Evolutionary conservation across 2,113 vertebrate species (phyloP), one percentile per base, ranked within the genome.

Genomic region (Lycocorax pyrrhopterus): DNA sequence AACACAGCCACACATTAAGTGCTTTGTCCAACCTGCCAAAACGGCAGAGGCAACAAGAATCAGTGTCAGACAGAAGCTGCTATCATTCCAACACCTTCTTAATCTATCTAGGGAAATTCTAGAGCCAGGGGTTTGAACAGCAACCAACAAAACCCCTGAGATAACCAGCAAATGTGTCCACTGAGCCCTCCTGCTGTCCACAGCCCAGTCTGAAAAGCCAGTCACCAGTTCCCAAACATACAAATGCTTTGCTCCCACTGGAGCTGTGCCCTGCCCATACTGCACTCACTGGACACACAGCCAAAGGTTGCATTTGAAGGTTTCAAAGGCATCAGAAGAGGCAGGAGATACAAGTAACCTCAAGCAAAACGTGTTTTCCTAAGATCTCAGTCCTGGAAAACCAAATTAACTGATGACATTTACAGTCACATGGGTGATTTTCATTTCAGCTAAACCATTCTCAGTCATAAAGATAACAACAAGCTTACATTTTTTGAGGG

Each of bases 381-480:
- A 64, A 60, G 20, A 76, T 41, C 19, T 29, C 64, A 49, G 56
- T 25, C 30, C 84, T 76, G 22, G 49, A 41, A 89, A 95, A 84
- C 29, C 9, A 46, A 16, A 51, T 5, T 5, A 84, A 78, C 3
- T n/a, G 19, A 39, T n/a, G 8, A 56, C 39, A 14, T 56, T 64
- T 49, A 47, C 5, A 47, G 16, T 49, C 35, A 56, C 0, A 0
- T 4, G 6, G 18, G n/a, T 30, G 5, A 51, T 59, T 82, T 72
- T 52, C n/a, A 68, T 52, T 82, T 72, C 87, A 94, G n/a, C 22
- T 81, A 64, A 89, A 71, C 27, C 23, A 56, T 26, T 69, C 69
- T 56, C 63, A 53, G 44, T 12, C 73, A 64, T 9, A 79, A 66
- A 87, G 32, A 55, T 56, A 87, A 72, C 27, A 88, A 63, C 10